Evolutionary conservation across 2,888 invertebrate genomes (phyloP).

Genomic region (Drosophila acutilabella): DNA sequence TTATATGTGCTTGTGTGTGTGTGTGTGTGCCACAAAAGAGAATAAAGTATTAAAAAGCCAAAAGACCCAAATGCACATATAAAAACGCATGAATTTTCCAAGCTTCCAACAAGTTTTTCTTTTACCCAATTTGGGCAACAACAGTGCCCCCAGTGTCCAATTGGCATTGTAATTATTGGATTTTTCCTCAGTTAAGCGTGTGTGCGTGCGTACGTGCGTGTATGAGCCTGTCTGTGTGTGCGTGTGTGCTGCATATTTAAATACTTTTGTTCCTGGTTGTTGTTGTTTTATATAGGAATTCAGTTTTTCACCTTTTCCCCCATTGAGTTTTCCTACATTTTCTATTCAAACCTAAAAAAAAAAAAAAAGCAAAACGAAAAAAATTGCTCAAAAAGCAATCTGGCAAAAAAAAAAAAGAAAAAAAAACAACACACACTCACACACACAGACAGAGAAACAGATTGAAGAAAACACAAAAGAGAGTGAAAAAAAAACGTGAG

Average conservation of each 20-base stretch:
- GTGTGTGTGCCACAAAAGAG: constrained; percentile 26
- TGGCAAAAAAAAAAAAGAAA: neutral
- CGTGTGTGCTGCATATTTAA: constrained; percentile 9
- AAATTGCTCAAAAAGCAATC: neutral
- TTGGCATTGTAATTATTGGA: constrained; percentile 68
- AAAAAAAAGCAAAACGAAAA: constrained; percentile 8
- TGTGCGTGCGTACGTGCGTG: constrained; percentile 13
- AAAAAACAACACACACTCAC: neutral
- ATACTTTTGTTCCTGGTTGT: constrained; percentile 19
- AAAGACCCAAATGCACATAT: constrained; percentile 7
- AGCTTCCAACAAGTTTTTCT: neutral
- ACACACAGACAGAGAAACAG: no score
- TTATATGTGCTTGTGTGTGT: constrained; percentile 3
- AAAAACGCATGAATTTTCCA: constrained; percentile 4
- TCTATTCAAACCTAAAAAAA: constrained; percentile 14
- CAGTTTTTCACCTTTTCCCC: neutral
- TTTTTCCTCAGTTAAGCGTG: constrained; percentile 33
- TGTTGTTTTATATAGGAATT: neutral
- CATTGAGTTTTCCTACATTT: constrained; percentile 24
- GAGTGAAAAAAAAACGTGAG: neutral
- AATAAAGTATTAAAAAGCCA: constrained; percentile 12
- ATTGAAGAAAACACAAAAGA: constrained; percentile 2
- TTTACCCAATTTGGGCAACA: constrained; percentile 1
- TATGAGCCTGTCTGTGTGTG: constrained; percentile 11
- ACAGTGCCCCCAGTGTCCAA: constrained; percentile 32